phyloP scores from a whole-genome alignment of 2,888 invertebrate species.

The Papilio demoleus region DNA sequence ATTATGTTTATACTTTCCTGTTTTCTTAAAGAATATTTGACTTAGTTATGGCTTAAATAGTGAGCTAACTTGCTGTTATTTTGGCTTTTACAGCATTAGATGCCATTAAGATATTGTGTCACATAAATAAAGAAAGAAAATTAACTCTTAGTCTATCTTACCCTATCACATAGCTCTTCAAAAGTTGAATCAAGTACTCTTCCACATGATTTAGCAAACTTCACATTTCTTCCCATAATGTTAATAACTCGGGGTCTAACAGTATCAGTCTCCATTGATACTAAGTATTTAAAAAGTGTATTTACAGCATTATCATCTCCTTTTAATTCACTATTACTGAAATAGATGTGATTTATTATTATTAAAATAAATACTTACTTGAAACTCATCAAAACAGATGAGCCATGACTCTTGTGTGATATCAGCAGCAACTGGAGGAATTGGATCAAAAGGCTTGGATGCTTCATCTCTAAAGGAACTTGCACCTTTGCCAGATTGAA shows the following conservation, averaged over 20 bases:
- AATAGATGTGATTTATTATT: not conserved
- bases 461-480: slow-evolving; percentile 75
- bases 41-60: too few species aligned
- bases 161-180: slow-evolving; percentile 94
- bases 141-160: slow-evolving; percentile 64
- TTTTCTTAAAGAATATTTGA: too few species aligned
- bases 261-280: slow-evolving; percentile 94
- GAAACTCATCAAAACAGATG: slow-evolving; percentile 92
- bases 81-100: too few species aligned
- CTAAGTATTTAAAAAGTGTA: slow-evolving; percentile 93
- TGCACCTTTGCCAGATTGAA: slow-evolving; percentile 76
- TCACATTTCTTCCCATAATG: slow-evolving; percentile 95
- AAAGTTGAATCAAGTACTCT: slow-evolving; percentile 95
- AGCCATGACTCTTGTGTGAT: slow-evolving; percentile 95
- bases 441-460: slow-evolving; percentile 91
- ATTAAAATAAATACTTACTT: too few species aligned
- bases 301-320: slow-evolving; percentile 86
- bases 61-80: too few species aligned
- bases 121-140: too few species aligned
- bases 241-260: slow-evolving; percentile 93
- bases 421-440: slow-evolving; percentile 94
- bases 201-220: slow-evolving; percentile 95
- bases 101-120: too few species aligned
- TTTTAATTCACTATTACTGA: slow-evolving; percentile 85
- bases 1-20: too few species aligned